Evolutionary conservation across 2,888 invertebrate genomes (phyloP).

Genomic region (Tachystola acroxantha): DNA sequence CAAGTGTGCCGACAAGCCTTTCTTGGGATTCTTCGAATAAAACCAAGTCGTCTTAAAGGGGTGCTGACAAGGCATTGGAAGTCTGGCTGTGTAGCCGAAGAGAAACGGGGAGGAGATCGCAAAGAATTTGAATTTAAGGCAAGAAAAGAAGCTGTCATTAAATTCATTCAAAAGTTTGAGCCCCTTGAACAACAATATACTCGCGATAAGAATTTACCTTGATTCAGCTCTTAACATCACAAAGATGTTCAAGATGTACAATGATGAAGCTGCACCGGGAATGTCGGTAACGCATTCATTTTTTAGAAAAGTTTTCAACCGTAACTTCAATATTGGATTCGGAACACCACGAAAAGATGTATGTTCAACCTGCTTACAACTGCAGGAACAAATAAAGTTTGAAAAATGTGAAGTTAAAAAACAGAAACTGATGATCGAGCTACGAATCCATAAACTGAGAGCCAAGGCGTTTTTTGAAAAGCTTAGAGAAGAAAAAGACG

Average conservation of each 20-base stretch:
- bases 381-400: neutral
- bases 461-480: constrained; percentile 7
- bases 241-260: constrained; percentile 8
- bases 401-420: constrained; percentile 2
- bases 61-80: too few species aligned
- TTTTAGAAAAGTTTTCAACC: constrained; percentile 14
- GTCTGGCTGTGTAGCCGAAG: too few species aligned
- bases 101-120: constrained; percentile 10
- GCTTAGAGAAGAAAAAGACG: constrained; percentile 1
- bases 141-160: constrained; percentile 9
- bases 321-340: constrained; percentile 14
- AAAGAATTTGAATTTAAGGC: constrained; percentile 6
- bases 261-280: constrained; percentile 9
- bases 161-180: constrained; percentile 10
- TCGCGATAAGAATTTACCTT: constrained; percentile 4
- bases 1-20: too few species aligned
- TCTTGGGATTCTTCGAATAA: too few species aligned
- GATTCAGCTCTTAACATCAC: constrained; percentile 7
- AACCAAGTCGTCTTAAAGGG: too few species aligned
- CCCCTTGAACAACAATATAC: constrained; percentile 11
- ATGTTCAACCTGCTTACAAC: constrained; percentile 14
- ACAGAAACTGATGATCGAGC: constrained; percentile 6
- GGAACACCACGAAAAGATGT: constrained; percentile 14
- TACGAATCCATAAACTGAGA: constrained; percentile 8
- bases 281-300: constrained; percentile 7